Evolutionary conservation across 2,797 vertebrate genomes (phyloP).

Genomic region (Podarcis siculus): DNA sequence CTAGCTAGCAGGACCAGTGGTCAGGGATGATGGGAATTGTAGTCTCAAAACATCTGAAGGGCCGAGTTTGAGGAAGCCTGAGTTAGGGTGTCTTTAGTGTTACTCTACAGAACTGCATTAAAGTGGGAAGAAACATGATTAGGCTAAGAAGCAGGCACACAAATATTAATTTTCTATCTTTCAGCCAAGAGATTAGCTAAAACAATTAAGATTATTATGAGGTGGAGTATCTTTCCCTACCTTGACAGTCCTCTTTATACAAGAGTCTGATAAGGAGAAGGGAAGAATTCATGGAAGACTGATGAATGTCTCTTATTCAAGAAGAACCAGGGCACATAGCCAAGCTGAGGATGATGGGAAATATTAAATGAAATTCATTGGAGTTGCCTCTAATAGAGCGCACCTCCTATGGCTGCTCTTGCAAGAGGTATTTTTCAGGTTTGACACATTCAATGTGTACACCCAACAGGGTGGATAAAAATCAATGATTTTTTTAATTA

Average conservation of each 20-base stretch:
- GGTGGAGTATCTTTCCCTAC: neutral
- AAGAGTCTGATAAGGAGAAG: neutral
- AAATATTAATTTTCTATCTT: neutral
- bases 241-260: rapidly evolving
- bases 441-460: neutral
- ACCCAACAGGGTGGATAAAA: neutral
- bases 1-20: no score
- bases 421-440: neutral
- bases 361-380: neutral
- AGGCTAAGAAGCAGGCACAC: rapidly evolving
- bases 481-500: no score
- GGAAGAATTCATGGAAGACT: neutral
- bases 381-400: neutral
- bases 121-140: neutral
- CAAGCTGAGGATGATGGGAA: neutral
- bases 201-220: neutral
- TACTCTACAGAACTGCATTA: neutral
- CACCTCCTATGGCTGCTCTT: neutral
- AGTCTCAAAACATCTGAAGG: no score
- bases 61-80: no score
- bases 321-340: neutral
- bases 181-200: slow-evolving; percentile 36
- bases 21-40: no score
- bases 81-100: neutral
- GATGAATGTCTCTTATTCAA: neutral